Base-by-base conservation (phyloP, 2,797 vertebrate genomes). In the Sebastes goodei region DNA sequence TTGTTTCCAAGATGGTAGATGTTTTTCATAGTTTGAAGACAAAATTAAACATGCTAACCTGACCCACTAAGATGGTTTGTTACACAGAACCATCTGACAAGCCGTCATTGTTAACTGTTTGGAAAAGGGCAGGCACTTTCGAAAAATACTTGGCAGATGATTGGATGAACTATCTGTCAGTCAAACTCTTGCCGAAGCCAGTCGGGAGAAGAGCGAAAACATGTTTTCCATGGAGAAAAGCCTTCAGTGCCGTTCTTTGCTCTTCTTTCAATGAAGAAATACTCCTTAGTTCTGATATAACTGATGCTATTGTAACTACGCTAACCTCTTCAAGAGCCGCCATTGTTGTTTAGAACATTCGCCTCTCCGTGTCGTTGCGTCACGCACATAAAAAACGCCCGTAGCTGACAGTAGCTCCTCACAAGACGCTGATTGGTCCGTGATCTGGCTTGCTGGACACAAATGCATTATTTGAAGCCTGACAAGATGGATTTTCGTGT, bases 321-420 rank as follows among this genome's bases (percentile, higher is more conserved):
- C 42, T 46, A 46, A 17, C 42, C 14, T 46, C 42, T 46, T 46
- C 15, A 17, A 0, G 42, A 46, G 42, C 0, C 0, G 14, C 42
- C 14, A 46, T 46, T 46, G 12, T 46, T 46, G 42, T 46, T 46
- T 46, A 46, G 42, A 46, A 46, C 14, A 15, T 14, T 46, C 38
- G 42, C 42, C 42, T 46, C 42, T 46, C 42, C 0, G 1, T 0
- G 42, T 46, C 42, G 42, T 17, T 17, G 14, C 42, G 15, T 38
- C 42, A 46, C 15, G 15, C 42, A 46, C 42, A 15, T 46, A 17
- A 7, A 0, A 0, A 0, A 46, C 42, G 42, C 15, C 35, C 12
- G 12, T 14, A 38, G 12, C 35, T 38, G 35, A 0, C 35, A 38
- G 35, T 38, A 38, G 35, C 35, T 38, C 35, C 35, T 38, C 35